These are phyloP conservation scores for Pomatostomus ruficeps DNA, from an alignment of 2,113 vertebrate species.

Conservation along the genomic window DNA sequence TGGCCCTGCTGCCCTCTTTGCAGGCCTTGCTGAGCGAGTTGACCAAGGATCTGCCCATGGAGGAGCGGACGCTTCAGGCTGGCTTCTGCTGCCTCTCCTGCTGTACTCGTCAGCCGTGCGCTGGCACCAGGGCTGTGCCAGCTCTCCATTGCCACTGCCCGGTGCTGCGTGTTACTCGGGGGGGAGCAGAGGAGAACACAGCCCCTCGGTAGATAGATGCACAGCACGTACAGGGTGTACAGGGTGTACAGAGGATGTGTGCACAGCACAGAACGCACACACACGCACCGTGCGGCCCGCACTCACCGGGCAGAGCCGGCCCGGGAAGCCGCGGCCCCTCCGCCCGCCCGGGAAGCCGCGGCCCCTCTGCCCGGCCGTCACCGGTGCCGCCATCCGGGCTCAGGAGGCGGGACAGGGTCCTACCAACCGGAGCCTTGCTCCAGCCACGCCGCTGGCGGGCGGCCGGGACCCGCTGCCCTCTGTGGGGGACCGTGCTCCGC, in stretches of 20 bases:
- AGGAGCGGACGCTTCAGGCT: rapidly evolving
- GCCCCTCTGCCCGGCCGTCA: neutral
- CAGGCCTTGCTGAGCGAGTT: neutral
- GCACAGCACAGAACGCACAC: neutral
- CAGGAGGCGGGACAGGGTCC: neutral
- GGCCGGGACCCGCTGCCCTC: too few relatives aligned
- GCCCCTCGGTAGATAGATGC: rapidly evolving
- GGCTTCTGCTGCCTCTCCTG: neutral
- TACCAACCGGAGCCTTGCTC: neutral
- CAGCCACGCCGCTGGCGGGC: neutral
- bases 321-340: neutral
- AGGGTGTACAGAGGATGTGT: neutral
- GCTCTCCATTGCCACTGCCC: rapidly evolving
- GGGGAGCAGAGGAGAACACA: rapidly evolving
- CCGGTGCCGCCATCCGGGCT: neutral
- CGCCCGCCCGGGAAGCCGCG: too few relatives aligned
- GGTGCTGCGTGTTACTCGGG: neutral
- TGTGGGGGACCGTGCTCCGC: rapidly evolving
- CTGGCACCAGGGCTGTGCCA: neutral
- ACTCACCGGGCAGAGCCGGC: neutral
- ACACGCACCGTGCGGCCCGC: neutral
- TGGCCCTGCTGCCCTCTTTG: neutral
- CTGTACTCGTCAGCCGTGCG: too few relatives aligned
- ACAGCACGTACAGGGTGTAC: rapidly evolving
- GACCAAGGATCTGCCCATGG: rapidly evolving